Percentiles rank a stretch among this genome's conserved stretches.
These are phyloP conservation scores for Hirtodrosophila trivittata DNA, from an alignment of 2,888 invertebrate genomes.

Conservation along the genomic window DNA sequence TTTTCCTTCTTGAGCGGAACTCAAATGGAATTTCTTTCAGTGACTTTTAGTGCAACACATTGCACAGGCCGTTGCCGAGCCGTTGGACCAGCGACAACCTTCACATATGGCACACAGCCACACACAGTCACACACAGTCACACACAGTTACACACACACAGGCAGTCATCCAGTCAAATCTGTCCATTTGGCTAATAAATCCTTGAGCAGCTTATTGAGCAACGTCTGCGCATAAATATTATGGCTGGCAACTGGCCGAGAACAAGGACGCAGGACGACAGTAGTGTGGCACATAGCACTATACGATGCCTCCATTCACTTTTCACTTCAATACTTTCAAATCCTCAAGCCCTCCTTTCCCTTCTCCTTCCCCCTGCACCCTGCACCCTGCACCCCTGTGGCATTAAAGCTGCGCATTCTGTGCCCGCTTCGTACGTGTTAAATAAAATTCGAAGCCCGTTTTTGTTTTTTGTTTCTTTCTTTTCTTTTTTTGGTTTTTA, in stretches of 20 bases:
- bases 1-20: neutral
- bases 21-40: slow-evolving; percentile 46
- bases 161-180: slow-evolving; percentile 82
- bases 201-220: slow-evolving; percentile 83
- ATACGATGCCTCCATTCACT: slow-evolving; percentile 44
- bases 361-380: neutral
- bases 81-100: slow-evolving; percentile 37
- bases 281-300: too few relatives aligned
- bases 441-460: slow-evolving; percentile 65
- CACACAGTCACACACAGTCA: slow-evolving; percentile 2
- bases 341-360: slow-evolving; percentile 3
- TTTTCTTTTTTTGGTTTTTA: neutral
- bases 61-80: slow-evolving; percentile 15
- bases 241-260: slow-evolving; percentile 65
- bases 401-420: slow-evolving; percentile 44
- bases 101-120: slow-evolving; percentile 61
- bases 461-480: slow-evolving; percentile 20
- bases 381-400: slow-evolving; percentile 11
- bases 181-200: slow-evolving; percentile 84
- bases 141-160: slow-evolving; percentile 25
- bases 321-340: slow-evolving; percentile 56
- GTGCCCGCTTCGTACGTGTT: slow-evolving; percentile 64
- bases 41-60: slow-evolving; percentile 41
- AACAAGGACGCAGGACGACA: slow-evolving; percentile 23
- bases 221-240: slow-evolving; percentile 80